Conservation (phyloP, 2,797 vertebrate species). For the Xiphophorus birchmanni region DNA sequence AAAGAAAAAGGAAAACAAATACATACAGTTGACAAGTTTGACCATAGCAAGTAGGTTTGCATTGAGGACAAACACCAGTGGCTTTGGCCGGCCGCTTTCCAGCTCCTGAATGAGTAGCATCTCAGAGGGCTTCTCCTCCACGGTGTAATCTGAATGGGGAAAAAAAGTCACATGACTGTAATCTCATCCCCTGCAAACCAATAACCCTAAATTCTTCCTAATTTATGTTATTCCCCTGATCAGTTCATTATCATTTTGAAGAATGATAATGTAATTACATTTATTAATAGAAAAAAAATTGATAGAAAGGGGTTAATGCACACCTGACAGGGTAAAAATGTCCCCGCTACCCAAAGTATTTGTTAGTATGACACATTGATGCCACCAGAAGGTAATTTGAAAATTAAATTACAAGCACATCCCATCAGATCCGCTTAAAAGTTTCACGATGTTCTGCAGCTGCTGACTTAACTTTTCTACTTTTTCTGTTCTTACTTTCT, state of each 20-base stretch:
- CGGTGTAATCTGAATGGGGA: constrained; percentile 88
- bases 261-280: not conserved
- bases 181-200: not conserved
- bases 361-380: not conserved
- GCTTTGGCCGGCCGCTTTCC: constrained; percentile 92
- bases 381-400: not conserved
- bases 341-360: not conserved
- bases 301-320: not conserved
- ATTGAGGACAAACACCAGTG: constrained; percentile 98
- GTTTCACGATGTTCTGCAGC: not conserved
- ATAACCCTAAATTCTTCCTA: not conserved
- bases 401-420: not conserved
- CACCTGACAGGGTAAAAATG: not conserved
- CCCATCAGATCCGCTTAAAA: not conserved
- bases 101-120: constrained; percentile 93
- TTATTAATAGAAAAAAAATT: not conserved
- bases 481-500: no score
- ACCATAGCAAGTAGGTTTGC: constrained; percentile 98
- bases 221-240: not conserved
- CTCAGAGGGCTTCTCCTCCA: constrained; percentile 96
- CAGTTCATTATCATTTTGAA: not conserved
- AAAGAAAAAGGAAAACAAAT: constrained; percentile 3
- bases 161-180: not conserved
- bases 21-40: constrained; percentile 96
- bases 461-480: constrained; percentile 6